Percentiles rank a stretch among this genome's conserved stretches.
These are phyloP conservation scores for Drosophila micromelanica DNA, from an alignment of 1,140 invertebrate genomes.

Conservation along the genomic window DNA sequence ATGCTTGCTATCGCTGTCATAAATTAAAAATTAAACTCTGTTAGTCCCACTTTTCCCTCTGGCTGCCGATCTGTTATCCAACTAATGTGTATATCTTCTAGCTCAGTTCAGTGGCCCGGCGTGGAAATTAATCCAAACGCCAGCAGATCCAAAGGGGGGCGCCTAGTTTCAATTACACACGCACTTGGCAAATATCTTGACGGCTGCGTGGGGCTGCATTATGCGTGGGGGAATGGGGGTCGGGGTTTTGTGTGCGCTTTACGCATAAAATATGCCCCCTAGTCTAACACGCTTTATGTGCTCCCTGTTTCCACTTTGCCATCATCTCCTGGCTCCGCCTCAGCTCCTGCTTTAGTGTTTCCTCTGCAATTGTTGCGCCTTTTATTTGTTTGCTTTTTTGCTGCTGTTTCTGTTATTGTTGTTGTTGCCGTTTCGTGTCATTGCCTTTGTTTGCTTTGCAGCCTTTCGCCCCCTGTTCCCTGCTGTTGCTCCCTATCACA, in stretches of 20 bases:
- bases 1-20: too few relatives aligned
- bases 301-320: background rate
- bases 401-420: conserved; percentile 35
- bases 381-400: conserved; percentile 77
- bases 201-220: conserved; percentile 2
- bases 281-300: background rate
- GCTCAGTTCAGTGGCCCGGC: conserved; percentile 30
- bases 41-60: too few relatives aligned
- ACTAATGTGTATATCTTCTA: conserved; percentile 19
- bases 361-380: conserved; percentile 77
- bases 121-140: conserved; percentile 10
- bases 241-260: conserved; percentile 5
- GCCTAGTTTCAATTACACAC: conserved; percentile 81
- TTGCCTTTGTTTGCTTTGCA: conserved; percentile 81
- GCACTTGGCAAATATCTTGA: conserved; percentile 61
- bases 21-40: too few relatives aligned
- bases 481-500: conserved; percentile 14
- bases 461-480: conserved; percentile 15
- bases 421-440: conserved; percentile 73
- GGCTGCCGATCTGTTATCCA: background rate
- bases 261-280: conserved; percentile 38
- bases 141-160: conserved; percentile 18
- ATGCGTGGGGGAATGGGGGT: background rate
- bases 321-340: background rate
- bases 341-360: conserved; percentile 17